Conservation (phyloP, 2,113 vertebrate species). For the Jaculus jaculus region DNA sequence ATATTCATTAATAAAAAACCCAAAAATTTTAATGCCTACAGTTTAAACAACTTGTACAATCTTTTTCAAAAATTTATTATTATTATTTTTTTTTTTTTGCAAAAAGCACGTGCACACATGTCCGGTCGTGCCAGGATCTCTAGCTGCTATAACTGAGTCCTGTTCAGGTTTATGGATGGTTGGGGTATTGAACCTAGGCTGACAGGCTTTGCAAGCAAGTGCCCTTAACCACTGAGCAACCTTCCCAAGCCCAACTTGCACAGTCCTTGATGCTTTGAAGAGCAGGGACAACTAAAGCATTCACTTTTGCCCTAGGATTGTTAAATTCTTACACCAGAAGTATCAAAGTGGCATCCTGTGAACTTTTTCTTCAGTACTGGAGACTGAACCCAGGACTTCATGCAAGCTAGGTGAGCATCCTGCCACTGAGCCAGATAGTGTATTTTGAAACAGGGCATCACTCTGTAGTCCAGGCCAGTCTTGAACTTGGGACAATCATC, state of each 20-base stretch:
- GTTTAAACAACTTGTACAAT: not conserved
- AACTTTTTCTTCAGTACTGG: not conserved
- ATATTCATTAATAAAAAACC: too few species aligned
- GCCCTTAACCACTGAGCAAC: too few species aligned
- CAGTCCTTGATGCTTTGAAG: not conserved
- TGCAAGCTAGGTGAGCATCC: not conserved
- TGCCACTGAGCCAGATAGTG: not conserved
- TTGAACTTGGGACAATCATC: not conserved
- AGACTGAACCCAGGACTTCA: not conserved
- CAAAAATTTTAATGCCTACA: not conserved
- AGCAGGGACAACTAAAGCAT: not conserved
- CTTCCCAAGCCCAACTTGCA: not conserved
- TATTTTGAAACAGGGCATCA: not conserved
- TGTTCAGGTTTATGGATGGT: too few species aligned
- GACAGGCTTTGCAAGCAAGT: too few species aligned
- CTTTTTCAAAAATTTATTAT: too few species aligned
- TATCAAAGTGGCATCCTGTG: not conserved
- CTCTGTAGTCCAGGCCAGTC: not conserved
- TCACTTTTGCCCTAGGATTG: conserved; percentile 28
- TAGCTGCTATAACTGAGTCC: too few species aligned
- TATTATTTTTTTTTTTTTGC: too few species aligned
- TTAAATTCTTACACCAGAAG: conserved; percentile 10
- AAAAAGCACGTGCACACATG: too few species aligned
- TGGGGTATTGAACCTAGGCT: too few species aligned
- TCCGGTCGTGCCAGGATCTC: too few species aligned